Percentiles rank a stretch among this genome's conserved stretches.
Conservation (phyloP, 1,140 invertebrate genomes). For the Muscidifurax raptorellus region DNA sequence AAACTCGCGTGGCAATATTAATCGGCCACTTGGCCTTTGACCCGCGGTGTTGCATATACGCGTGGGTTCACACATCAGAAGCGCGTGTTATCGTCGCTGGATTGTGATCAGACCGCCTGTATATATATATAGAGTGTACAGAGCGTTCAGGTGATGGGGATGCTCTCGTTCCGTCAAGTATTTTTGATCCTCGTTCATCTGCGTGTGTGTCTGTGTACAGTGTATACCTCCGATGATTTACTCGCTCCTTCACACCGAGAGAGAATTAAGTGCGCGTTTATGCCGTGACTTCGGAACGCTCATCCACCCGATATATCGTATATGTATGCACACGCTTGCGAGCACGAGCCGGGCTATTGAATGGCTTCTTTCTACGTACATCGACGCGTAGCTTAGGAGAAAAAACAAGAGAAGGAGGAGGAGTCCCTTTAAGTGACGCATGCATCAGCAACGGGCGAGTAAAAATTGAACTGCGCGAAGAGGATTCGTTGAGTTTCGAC, state of each 20-base stretch:
- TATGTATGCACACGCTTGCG: background rate
- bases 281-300: background rate
- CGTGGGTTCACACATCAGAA: background rate
- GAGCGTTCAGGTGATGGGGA: background rate
- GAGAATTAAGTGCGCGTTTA: constrained; percentile 10
- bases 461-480: background rate
- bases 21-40: background rate
- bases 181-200: background rate
- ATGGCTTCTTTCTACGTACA: constrained; percentile 11
- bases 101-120: background rate
- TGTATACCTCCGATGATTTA: background rate
- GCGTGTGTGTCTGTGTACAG: background rate
- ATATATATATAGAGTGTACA: background rate
- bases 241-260: background rate
- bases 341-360: constrained; percentile 5
- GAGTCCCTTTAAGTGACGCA: background rate
- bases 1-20: background rate
- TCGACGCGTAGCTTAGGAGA: background rate
- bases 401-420: background rate
- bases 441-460: background rate
- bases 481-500: too few relatives aligned
- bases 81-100: background rate
- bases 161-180: constrained; percentile 34
- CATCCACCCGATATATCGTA: background rate
- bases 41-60: background rate